Conservation (phyloP, 2,113 vertebrate species). For the Callipepla squamata region DNA sequence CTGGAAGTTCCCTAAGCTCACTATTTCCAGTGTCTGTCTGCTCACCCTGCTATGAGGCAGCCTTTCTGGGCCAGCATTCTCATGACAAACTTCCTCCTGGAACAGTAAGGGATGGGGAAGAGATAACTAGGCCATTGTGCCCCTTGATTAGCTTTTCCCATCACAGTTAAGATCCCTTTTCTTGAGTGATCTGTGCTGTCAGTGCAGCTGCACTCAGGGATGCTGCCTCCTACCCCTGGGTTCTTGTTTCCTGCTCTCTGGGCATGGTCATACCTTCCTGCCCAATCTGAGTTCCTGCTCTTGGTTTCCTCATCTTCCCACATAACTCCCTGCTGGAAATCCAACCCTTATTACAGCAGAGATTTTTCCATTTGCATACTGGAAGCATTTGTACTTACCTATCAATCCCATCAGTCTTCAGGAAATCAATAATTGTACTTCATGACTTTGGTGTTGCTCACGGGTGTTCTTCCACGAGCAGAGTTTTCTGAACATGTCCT, state of each 20-base stretch:
- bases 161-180: not conserved
- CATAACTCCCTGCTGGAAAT: not conserved
- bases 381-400: not conserved
- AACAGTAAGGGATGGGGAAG: not conserved
- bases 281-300: not conserved
- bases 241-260: not conserved
- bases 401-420: not conserved
- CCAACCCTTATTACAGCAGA: not conserved
- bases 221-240: not conserved
- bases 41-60: too few species aligned
- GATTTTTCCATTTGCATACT: not conserved
- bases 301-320: not conserved
- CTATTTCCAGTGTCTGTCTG: not conserved
- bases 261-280: not conserved
- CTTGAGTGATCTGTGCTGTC: not conserved
- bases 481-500: not conserved
- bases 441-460: not conserved
- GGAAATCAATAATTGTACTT: not conserved
- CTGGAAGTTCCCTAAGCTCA: not conserved
- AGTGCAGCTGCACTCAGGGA: not conserved
- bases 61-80: not conserved
- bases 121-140: not conserved
- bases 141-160: not conserved
- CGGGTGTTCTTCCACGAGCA: not conserved
- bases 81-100: accelerated